Base-by-base conservation (phyloP, 2,888 invertebrate genomes). In the Eubasilissa splendida region DNA sequence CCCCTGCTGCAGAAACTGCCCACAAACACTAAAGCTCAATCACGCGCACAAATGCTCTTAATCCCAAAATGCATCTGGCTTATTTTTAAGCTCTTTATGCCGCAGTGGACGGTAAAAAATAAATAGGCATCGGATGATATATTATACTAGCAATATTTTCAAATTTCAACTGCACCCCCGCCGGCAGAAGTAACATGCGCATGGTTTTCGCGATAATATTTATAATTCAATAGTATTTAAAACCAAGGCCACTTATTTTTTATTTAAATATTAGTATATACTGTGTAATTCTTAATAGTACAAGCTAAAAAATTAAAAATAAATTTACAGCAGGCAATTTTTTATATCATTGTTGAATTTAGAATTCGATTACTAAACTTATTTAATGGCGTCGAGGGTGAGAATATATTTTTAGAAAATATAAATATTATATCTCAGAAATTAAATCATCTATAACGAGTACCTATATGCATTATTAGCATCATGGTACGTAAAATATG, bases 11-110 rank as follows among this genome's bases (percentile, higher is more conserved):
- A 77, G 59, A 65, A 31, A 54, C 75, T 68, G 52, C 58, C 66
- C 65, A 59, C 76, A 31, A 71, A 76, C 76, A 60, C 76, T 76
- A 76, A 70, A 76, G 80, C 73, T 73, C 80, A 80, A 80, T 80
- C 76, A 80, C 53, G 80, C 80, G 76, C 77, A 76, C 77, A 70
- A 80, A 76, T 73, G 73, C 80, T 56, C 77, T 76, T 77, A 77
- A 80, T 80, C 80, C 80, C n/a, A 71, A 74, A 80, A 80, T 80
- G 77, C 80, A 80, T 80, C 80, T 80, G 80, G 80, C 77, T 80
- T 80, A 80, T 80, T 77, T 79, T 77, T 76, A 73, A 80, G 80
- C 77, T 58, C 77, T 65, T 56, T 14, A 65, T 65, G 33, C 70
- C 58, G 76, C 68, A 76, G 76, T 63, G 73, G 73, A 73, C 56